Conservation (phyloP, 2,888 invertebrate species). For the Himalopsyche japonica region DNA sequence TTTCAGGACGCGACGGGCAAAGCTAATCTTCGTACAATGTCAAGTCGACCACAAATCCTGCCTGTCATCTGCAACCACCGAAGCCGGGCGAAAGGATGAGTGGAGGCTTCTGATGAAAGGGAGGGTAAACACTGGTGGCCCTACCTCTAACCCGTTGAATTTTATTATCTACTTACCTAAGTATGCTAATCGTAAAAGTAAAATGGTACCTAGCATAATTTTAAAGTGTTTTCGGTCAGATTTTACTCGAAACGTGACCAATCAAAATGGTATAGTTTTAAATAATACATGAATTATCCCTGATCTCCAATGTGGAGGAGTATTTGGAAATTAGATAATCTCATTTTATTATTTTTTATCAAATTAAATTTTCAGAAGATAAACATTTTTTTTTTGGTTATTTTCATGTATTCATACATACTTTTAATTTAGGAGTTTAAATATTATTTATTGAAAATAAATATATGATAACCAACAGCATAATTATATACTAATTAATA, state of each 20-base stretch:
- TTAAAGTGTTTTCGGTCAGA: not conserved
- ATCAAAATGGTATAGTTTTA: no score
- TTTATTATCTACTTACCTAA: conserved; percentile 4
- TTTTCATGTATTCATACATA: no score
- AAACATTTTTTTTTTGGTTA: no score
- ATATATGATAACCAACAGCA: no score
- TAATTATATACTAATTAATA: no score
- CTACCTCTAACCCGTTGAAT: conserved; percentile 16
- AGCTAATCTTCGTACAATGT: conserved; percentile 36
- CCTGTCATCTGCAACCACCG: conserved; percentile 33
- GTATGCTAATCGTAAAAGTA: conserved; percentile 3
- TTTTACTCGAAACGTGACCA: not conserved
- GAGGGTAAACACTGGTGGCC: conserved; percentile 3
- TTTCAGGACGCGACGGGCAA: conserved; percentile 4
- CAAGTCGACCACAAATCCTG: conserved; percentile 36
- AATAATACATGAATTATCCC: no score
- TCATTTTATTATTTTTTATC: no score
- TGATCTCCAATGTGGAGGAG: no score
- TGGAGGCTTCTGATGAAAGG: not conserved
- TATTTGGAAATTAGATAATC: no score
- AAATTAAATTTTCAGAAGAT: no score
- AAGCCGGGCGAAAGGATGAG: not conserved
- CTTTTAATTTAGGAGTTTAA: no score
- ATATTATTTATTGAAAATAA: no score
- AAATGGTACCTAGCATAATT: not conserved